These are phyloP conservation scores for Epsilonema sp. DNA, from an alignment of 2,888 invertebrate species.

Conservation along the genomic window DNA sequence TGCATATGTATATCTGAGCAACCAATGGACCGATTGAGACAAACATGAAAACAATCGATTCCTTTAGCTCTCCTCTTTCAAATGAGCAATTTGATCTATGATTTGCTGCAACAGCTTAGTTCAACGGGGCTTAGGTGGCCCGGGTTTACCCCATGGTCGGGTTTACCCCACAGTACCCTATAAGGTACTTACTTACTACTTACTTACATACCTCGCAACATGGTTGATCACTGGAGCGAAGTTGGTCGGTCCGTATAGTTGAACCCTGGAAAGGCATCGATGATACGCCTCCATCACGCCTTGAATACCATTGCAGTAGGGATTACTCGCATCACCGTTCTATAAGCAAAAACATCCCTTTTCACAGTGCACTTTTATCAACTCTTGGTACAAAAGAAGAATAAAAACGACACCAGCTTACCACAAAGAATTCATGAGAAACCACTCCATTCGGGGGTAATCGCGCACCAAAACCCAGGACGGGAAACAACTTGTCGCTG, in stretches of 20 bases:
- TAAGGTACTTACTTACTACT: no score
- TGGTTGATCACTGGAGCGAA: slow-evolving; percentile 40
- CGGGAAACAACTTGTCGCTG: slow-evolving; percentile 37
- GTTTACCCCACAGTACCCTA: no score
- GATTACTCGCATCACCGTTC: slow-evolving; percentile 37
- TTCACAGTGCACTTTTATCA: background rate
- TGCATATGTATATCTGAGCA: no score
- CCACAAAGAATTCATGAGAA: slow-evolving; percentile 31
- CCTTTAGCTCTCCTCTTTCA: background rate
- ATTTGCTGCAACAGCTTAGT: no score
- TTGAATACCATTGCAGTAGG: slow-evolving; percentile 34
- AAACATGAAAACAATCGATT: no score
- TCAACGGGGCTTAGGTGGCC: no score
- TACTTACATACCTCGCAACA: slow-evolving; percentile 28
- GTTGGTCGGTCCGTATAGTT: slow-evolving; percentile 40
- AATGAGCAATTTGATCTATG: background rate
- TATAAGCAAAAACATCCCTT: slow-evolving; percentile 11
- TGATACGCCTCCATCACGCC: slow-evolving; percentile 37
- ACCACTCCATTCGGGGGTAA: slow-evolving; percentile 33
- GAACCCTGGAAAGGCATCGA: slow-evolving; percentile 34
- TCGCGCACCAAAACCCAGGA: slow-evolving; percentile 35
- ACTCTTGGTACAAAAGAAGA: no score
- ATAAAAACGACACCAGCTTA: background rate
- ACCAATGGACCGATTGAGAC: no score
- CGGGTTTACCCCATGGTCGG: no score